Percentiles rank a stretch among this genome's conserved stretches.
Conservation (phyloP, 1,140 invertebrate genomes). For the Choristoneura fumiferana region DNA sequence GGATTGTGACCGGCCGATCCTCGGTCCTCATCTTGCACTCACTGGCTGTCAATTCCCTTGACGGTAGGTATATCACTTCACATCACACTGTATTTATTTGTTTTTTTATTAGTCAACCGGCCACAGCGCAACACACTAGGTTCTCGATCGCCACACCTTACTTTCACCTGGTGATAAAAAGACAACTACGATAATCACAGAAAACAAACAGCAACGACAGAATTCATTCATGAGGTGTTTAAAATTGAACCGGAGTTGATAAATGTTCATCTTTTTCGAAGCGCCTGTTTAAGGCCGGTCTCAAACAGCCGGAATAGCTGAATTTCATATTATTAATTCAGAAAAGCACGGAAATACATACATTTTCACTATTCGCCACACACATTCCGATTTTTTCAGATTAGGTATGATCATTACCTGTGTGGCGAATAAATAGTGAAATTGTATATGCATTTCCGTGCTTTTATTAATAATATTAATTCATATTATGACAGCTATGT, state of each 20-base stretch:
- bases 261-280: no score
- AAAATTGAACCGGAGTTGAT: not conserved
- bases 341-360: no score
- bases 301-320: no score
- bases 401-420: no score
- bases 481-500: no score
- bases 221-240: constrained; percentile 11
- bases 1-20: constrained; percentile 52
- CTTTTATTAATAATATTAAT: no score
- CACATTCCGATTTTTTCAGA: no score
- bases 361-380: no score
- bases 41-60: constrained; percentile 32
- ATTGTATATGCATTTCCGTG: no score
- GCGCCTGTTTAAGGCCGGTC: no score
- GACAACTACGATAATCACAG: constrained; percentile 43
- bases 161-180: constrained; percentile 66
- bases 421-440: no score
- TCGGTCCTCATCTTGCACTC: constrained; percentile 59
- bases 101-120: constrained; percentile 32
- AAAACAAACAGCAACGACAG: constrained; percentile 24
- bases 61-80: constrained; percentile 42
- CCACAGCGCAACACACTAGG: constrained; percentile 29
- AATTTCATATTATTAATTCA: no score
- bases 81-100: constrained; percentile 46
- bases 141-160: constrained; percentile 46